These are phyloP conservation scores for Liparis tanakae DNA, from an alignment of 2,797 vertebrate species.

Conservation along the genomic window DNA sequence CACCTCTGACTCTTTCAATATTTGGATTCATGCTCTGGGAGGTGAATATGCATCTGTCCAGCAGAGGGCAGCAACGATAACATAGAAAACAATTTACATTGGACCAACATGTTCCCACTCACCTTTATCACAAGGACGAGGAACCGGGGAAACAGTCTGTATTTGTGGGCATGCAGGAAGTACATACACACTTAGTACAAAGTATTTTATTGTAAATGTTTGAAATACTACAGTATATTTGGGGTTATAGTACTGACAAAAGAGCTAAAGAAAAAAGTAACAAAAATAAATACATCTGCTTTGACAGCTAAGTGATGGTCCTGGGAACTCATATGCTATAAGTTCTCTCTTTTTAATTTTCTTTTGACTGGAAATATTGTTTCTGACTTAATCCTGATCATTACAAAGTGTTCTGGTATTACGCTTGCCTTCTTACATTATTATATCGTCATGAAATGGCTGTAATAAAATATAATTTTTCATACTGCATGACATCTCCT, in stretches of 20 bases:
- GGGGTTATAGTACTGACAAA: conserved; percentile 70
- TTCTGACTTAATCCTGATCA: conserved; percentile 1
- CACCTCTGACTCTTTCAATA: neutral
- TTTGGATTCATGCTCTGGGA: neutral
- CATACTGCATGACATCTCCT: conserved; percentile 42
- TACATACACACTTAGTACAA: conserved; percentile 60
- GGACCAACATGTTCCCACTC: neutral
- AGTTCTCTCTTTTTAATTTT: conserved; percentile 11
- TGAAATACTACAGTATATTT: conserved; percentile 76
- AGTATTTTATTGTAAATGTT: conserved; percentile 83
- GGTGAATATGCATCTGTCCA: conserved; percentile 22
- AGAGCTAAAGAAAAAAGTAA: conserved; percentile 64
- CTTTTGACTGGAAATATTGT: conserved; percentile 17
- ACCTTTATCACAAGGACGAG: neutral
- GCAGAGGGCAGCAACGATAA: conserved; percentile 46
- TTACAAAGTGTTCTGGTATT: conserved; percentile 32
- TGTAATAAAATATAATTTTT: conserved; percentile 47
- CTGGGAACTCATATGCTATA: conserved; percentile 24
- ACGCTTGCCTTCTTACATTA: conserved; percentile 26
- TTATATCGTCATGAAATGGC: conserved; percentile 40
- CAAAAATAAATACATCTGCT: conserved; percentile 83
- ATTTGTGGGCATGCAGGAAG: neutral
- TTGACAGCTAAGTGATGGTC: conserved; percentile 43
- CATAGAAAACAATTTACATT: neutral
- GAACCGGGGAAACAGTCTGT: neutral